Evolutionary conservation across 92 coral and sea anemone species (phyloP).

Genomic region (Heteractis magnifica): DNA sequence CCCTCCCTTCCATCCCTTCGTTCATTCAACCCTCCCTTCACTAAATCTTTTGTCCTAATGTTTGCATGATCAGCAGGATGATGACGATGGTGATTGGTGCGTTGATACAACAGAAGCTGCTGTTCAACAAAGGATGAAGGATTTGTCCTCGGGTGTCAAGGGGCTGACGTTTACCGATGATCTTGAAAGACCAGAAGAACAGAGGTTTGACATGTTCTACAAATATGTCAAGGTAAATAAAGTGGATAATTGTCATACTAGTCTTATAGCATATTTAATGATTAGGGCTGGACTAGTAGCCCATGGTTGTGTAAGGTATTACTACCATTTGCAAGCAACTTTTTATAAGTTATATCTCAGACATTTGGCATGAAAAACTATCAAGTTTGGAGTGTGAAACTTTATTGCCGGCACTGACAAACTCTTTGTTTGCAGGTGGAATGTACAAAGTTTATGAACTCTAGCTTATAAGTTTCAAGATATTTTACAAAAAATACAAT

Average conservation of each 20-base stretch:
- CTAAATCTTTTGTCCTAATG: background rate
- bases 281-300: too few species aligned
- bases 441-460: too few species aligned
- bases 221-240: slow-evolving; percentile 80
- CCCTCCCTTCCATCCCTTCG: background rate
- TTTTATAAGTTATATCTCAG: too few species aligned
- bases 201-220: slow-evolving; percentile 90
- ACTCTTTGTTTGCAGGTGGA: too few species aligned
- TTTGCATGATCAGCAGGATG: background rate
- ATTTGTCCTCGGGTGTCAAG: slow-evolving; percentile 80
- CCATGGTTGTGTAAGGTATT: too few species aligned
- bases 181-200: slow-evolving; percentile 79
- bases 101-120: slow-evolving; percentile 98
- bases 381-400: too few species aligned
- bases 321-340: too few species aligned
- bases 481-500: too few species aligned
- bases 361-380: too few species aligned
- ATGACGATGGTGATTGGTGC: slow-evolving; percentile 92
- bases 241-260: background rate
- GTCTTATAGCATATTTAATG: too few species aligned
- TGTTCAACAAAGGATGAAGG: slow-evolving; percentile 80
- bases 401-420: too few species aligned
- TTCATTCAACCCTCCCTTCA: background rate
- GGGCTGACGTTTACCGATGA: slow-evolving; percentile 89
- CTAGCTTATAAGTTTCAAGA: too few species aligned